Conservation (phyloP, 2,888 invertebrate species). For the Drosophila leonis region DNA sequence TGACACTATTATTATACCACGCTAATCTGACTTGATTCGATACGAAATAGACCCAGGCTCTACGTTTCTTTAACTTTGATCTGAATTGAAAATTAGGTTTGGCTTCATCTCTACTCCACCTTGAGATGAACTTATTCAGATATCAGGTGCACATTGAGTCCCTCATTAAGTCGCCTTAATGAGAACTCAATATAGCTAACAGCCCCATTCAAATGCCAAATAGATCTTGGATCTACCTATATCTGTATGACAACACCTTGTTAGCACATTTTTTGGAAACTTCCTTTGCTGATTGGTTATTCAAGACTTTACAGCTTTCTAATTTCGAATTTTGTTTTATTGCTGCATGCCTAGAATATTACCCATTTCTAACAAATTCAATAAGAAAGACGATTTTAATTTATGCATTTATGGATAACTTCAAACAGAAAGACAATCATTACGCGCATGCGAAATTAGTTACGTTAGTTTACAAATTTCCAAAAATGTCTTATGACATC, state of each 20-base stretch:
- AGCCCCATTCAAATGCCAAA: background rate
- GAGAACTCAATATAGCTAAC: background rate
- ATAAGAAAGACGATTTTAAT: conserved; percentile 28
- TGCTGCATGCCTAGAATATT: conserved; percentile 47
- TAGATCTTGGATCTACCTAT: background rate
- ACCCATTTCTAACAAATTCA: conserved; percentile 10
- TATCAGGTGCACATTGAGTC: background rate
- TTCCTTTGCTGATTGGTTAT: conserved; percentile 34
- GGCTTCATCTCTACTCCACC: background rate
- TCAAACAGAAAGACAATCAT: conserved; percentile 23
- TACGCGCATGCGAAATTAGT: conserved; percentile 42
- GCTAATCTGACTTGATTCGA: too few relatives aligned
- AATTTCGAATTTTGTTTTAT: conserved; percentile 47
- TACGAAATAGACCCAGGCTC: too few relatives aligned
- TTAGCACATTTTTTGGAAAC: background rate
- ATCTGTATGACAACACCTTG: background rate
- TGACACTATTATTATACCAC: background rate
- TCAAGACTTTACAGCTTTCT: conserved; percentile 47
- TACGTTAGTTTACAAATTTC: conserved; percentile 27
- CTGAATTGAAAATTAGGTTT: too few relatives aligned
- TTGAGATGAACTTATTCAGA: background rate
- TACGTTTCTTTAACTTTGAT: background rate
- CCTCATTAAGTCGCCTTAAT: background rate
- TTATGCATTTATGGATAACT: conserved; percentile 43
- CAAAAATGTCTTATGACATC: conserved; percentile 31